Base-by-base conservation (phyloP, 2,113 vertebrate species). In the Geococcyx californianus region DNA sequence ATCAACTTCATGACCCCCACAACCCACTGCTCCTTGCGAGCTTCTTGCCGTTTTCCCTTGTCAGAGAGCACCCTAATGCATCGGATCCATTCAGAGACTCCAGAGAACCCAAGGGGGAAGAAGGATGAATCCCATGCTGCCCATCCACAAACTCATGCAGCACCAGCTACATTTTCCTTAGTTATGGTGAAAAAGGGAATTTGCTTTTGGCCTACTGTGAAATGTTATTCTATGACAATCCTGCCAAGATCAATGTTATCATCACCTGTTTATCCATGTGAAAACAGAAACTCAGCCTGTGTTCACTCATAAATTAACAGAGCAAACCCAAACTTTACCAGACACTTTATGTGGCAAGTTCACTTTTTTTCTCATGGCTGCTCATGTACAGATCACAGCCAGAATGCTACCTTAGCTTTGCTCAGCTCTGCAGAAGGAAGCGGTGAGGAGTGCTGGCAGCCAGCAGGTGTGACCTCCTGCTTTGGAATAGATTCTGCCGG, bases 351-450 rank as follows among this genome's bases (percentile, higher is more conserved):
- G 17, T 55, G 80, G 51, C 5, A 58, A n/a, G 16, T 28, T 28
- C 47, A 6, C 1, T 14, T 45, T 63, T 60, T 52, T 33, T 38
- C 21, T 62, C 77, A 16, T 6, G 64, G 25, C 42, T 34, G 54
- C 58, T 86, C 64, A 25, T 8, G 33, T 0, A 15, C 0, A 3
- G 25, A 24, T 38, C 51, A 36, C 7, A 36, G 34, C 3, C 28
- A 59, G 40, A 49, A 13, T 29, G 25, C 44, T 95, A 98, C 98
- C 98, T 97, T 89, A 34, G 62, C 23, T 60, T 92, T 94, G 36
- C 89, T 66, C 8, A 72, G 59, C 29, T 83, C 80, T 36, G 76
- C 2, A 38, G 96, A 52, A 5, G 76, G 89, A 7, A 18, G 73
- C 0, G 95, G 36, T 1, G 95, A 92, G 23, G 62, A 84, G 73